Percentiles rank a stretch among this genome's conserved stretches.
Evolutionary conservation across 2,113 vertebrate genomes (phyloP).

Genomic region (Myanophis thanlyinensis): DNA sequence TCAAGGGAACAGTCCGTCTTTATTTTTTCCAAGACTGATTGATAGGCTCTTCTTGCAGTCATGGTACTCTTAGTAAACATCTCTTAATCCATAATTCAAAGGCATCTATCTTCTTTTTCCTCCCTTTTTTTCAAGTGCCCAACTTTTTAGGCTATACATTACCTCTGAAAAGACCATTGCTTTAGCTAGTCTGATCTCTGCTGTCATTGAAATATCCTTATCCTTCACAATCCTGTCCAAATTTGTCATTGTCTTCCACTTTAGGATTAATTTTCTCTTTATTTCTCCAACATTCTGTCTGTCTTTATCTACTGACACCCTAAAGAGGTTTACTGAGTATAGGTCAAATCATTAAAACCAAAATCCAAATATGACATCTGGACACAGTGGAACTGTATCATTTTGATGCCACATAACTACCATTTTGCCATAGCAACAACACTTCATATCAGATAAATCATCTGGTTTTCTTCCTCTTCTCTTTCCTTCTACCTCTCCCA

Average conservation of each 20-base stretch:
- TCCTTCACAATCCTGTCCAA: not conserved
- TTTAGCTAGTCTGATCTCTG: not conserved
- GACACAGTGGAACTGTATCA: not conserved
- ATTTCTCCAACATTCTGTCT: not conserved
- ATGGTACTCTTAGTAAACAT: not conserved
- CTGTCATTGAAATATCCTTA: not conserved
- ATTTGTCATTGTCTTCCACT: not conserved
- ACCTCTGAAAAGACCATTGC: not conserved
- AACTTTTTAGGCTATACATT: not conserved
- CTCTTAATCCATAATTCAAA: not conserved
- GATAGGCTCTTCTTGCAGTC: not conserved
- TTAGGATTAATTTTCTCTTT: not conserved
- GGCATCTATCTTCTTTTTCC: not conserved
- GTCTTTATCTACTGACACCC: not conserved
- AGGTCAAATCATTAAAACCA: not conserved
- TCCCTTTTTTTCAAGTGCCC: not conserved
- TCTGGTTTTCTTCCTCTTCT: not conserved
- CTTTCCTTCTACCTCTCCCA: too few relatives aligned
- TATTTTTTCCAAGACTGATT: not conserved
- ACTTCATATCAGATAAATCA: not conserved
- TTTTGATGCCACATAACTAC: not conserved
- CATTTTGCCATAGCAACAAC: not conserved
- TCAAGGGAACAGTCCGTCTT: not conserved
- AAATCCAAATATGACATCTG: not conserved
- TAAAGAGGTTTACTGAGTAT: accelerated